Evolutionary conservation across 64 coral and sea anemone genomes (phyloP).

Genomic region (Acropora yongei): DNA sequence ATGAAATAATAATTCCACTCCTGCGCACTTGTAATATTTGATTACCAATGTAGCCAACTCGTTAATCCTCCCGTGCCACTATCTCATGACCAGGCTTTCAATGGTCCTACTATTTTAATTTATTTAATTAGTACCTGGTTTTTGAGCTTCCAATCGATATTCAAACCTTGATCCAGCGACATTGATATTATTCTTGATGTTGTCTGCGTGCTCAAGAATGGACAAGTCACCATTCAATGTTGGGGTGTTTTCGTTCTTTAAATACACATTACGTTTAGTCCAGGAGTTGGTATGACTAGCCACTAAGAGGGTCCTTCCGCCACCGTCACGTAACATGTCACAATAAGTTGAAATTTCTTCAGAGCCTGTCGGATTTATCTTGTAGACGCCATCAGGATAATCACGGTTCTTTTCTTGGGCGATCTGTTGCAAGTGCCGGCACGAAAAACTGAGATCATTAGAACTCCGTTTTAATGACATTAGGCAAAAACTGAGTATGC

Average conservation of each 20-base stretch:
- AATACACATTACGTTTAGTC: slow-evolving; percentile 59
- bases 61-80: no score
- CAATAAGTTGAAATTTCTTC: slow-evolving; percentile 58
- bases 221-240: slow-evolving; percentile 66
- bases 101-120: no score
- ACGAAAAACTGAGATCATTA: slow-evolving; percentile 21
- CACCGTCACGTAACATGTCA: slow-evolving; percentile 92
- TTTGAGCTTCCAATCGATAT: slow-evolving; percentile 87
- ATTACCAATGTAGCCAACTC: no score
- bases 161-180: slow-evolving; percentile 45
- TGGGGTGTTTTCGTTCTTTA: slow-evolving; percentile 52
- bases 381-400: slow-evolving; percentile 71
- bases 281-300: slow-evolving; percentile 84
- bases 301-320: slow-evolving; percentile 92
- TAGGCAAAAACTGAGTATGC: no score
- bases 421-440: slow-evolving; percentile 61
- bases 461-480: no score
- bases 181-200: slow-evolving; percentile 61
- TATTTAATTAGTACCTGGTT: slow-evolving; percentile 20
- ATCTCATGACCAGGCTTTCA: no score
- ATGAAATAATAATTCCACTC: no score
- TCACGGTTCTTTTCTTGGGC: not conserved
- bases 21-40: no score
- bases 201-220: slow-evolving; percentile 74
- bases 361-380: slow-evolving; percentile 62